Evolutionary conservation across 1,140 invertebrate species (phyloP), one percentile per base, ranked within the genome.

Genomic region (Hylaeus volcanicus): DNA sequence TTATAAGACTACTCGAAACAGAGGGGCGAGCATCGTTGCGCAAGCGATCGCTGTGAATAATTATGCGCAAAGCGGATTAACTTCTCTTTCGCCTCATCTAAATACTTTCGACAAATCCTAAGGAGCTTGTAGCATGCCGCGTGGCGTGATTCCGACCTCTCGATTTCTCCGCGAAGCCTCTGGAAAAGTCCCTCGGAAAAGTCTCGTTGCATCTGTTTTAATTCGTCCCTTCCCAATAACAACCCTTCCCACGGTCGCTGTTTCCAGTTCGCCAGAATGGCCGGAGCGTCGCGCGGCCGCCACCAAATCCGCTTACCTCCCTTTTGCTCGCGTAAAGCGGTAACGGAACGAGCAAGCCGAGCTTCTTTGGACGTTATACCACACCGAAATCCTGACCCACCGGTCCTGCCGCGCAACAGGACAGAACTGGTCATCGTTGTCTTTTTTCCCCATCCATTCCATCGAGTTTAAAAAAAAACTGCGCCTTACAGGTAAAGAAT

Each of bases 271-370:
- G 45, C 75, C 39, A 56, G 55, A 75, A 68, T 60, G 26, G 55
- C 55, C 73, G 51, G 6, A 55, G 48, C 58, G 58, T 60, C 58
- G 65, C 65, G 56, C 56, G 71, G 64, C 81, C 72, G 69, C 73
- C 60, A 43, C 64, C 37, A 86, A 87, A 86, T 87, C 84, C 85
- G 85, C 85, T 86, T 86, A 86, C 64, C 37, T 78, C 65, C 39
- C 72, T 86, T 79, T 87, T 76, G 77, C 64, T 83, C 81, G 81
- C 56, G 69, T 53, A 66, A 68, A 82, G 56, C 63, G 70, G 69
- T 53, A 63, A 56, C 76, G 77, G 15, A 74, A 86, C 69, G 76
- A 86, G 73, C 74, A 78, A 83, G 45, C 71, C 81, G 71, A 65
- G 79, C 71, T 79, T 66, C 81, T 83, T 86, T 76, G 55, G 51